phyloP scores from a whole-genome alignment of 35 echinoderm and acorn worm species.

The Ophiothrix spiculata region DNA sequence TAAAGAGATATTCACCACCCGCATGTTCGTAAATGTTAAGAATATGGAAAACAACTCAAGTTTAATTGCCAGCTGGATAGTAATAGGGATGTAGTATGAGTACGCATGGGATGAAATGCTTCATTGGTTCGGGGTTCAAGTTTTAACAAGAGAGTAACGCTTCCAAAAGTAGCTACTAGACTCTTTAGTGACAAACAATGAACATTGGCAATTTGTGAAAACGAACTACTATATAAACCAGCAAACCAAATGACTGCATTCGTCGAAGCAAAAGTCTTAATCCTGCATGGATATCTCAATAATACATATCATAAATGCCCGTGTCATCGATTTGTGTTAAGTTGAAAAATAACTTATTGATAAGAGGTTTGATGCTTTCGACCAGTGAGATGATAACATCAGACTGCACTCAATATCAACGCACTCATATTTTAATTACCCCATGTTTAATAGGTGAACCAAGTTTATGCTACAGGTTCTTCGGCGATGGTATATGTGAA shows the following conservation, averaged over 20 bases:
- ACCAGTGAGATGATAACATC: background rate
- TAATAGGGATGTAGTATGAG: no score
- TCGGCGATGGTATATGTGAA: slow-evolving; percentile 68
- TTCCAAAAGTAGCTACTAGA: no score
- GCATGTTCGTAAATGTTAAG: background rate
- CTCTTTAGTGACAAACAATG: no score
- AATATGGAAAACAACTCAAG: background rate
- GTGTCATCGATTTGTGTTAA: background rate
- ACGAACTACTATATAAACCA: no score
- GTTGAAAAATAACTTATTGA: background rate
- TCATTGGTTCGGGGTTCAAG: no score
- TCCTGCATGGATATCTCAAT: background rate
- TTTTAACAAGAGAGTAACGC: no score
- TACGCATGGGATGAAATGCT: no score
- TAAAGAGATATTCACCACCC: background rate
- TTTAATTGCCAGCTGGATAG: no score
- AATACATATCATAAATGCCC: background rate
- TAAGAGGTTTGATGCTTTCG: background rate
- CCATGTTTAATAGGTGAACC: slow-evolving; percentile 48
- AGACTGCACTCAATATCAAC: background rate
- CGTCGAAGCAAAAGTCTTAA: background rate
- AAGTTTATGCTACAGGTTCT: slow-evolving; percentile 51
- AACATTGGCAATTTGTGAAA: no score
- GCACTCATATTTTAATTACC: background rate
- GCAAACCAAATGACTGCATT: no score